Conservation (phyloP, 2,113 vertebrate species). For the Phainopepla nitens region DNA sequence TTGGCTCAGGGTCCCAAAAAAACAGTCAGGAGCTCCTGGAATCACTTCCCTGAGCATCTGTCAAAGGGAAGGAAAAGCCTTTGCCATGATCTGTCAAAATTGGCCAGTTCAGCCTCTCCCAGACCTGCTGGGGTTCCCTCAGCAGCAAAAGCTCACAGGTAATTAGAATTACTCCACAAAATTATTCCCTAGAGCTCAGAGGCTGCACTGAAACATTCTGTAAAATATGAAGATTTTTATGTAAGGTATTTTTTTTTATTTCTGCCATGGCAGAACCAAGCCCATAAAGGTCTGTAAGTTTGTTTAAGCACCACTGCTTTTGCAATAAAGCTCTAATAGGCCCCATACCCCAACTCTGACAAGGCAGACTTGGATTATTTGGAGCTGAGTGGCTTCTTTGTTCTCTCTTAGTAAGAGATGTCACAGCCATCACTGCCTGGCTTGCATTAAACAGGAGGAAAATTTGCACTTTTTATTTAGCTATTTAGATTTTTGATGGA, state of each 20-base stretch:
- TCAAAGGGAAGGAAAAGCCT: background rate
- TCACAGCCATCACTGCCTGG: conserved; percentile 7
- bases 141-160: background rate
- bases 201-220: background rate
- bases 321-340: conserved; percentile 35
- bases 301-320: conserved; percentile 7
- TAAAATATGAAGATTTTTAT: background rate
- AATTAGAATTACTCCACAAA: background rate
- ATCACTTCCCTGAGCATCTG: background rate
- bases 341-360: conserved; percentile 21
- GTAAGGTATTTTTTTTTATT: background rate
- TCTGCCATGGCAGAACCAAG: background rate
- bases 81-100: background rate
- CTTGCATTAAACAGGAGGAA: background rate
- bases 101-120: background rate
- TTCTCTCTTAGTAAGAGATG: conserved; percentile 16
- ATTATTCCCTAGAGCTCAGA: background rate
- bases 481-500: background rate
- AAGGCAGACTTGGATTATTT: conserved; percentile 34
- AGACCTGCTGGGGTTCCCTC: background rate
- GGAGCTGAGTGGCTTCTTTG: conserved; percentile 35
- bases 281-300: background rate
- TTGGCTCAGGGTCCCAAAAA: background rate
- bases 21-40: background rate
- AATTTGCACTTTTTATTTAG: background rate